Percentiles rank a stretch among this genome's conserved stretches.
These are phyloP conservation scores for Melanotaenia pygmaea DNA, from an alignment of 2,797 vertebrate genomes.

Conservation along the genomic window DNA sequence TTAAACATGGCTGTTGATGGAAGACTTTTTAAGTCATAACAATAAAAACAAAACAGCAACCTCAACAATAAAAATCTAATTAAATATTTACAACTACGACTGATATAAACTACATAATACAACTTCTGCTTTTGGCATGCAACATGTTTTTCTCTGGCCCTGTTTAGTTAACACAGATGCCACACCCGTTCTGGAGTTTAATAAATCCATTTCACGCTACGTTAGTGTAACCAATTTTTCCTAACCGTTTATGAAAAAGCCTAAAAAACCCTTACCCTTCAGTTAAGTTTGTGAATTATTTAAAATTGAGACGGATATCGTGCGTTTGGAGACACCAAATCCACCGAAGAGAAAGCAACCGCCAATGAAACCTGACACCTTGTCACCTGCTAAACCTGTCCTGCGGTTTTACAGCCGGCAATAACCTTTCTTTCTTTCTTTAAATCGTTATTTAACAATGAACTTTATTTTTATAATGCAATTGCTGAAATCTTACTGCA, in stretches of 20 bases:
- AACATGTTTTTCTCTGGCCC: background rate
- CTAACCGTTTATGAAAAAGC: fast-evolving
- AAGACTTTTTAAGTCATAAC: background rate
- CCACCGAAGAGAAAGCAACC: background rate
- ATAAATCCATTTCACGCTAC: background rate
- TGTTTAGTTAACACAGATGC: slow-evolving; percentile 25
- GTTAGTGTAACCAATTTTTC: background rate
- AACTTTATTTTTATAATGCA: background rate
- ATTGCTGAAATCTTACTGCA: too few relatives aligned
- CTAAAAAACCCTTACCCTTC: slow-evolving; percentile 41
- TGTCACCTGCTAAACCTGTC: slow-evolving; percentile 70
- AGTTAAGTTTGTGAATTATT: background rate
- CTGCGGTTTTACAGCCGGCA: background rate
- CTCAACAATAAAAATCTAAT: background rate
- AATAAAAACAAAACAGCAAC: background rate
- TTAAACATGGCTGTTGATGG: background rate
- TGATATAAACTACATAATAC: background rate
- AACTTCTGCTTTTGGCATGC: background rate
- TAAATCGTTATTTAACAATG: background rate
- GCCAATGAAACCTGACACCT: slow-evolving; percentile 67
- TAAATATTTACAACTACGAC: background rate
- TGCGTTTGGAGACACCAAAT: slow-evolving; percentile 15
- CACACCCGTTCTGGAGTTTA: slow-evolving; percentile 34
- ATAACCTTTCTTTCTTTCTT: too few relatives aligned
- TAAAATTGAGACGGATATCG: background rate